Evolutionary conservation across 2,888 invertebrate genomes (phyloP), one percentile per base, ranked within the genome.

Genomic region (Hemaris fuciformis): DNA sequence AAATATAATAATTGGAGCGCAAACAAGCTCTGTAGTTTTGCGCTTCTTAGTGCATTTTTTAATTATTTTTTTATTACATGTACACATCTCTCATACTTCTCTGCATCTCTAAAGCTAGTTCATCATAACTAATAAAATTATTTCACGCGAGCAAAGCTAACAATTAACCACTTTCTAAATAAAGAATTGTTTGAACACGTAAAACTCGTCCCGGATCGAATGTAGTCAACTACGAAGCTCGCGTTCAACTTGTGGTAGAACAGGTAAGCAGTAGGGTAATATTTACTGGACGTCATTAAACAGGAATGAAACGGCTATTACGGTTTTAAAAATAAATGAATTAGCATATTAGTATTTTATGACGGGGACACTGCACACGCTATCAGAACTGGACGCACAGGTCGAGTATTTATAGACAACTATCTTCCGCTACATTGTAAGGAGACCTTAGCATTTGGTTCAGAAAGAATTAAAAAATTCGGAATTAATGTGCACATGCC

Each of bases 321-420:
- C 27, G 6, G 1, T 27, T 53, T 53, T 53, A 53, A 53, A 53
- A 53, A 53, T 53, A 53, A 53, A 18, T 53, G 53, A 53, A 53
- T 53, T 53, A 53, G 27, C 53, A 53, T 53, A 31, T 46, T 23
- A 46, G 22, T 53, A 53, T 27, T 53, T 53, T 53, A 53, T 27
- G 53, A 53, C 18, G 10, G 27, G 10, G 53, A 27, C 27, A 53
- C 18, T 53, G 53, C 31, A 53, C 53, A 53, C 27, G 53, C 15
- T 53, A 53, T 53, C 18, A 31, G 7, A 23, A 48, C 27, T 27
- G 27, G 53, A 27, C 53, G 27, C 18, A 53, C 31, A 31, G 27
- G 53, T 53, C 53, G 2, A 6, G 15, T 48, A 48, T 27, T 53
- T 27, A 27, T 53, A 38, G 38, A 38, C 38, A 38, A n/a, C n/a